These are phyloP conservation scores for Platorchestia sp. DNA, from an alignment of 1,140 invertebrate species.

Conservation along the genomic window DNA sequence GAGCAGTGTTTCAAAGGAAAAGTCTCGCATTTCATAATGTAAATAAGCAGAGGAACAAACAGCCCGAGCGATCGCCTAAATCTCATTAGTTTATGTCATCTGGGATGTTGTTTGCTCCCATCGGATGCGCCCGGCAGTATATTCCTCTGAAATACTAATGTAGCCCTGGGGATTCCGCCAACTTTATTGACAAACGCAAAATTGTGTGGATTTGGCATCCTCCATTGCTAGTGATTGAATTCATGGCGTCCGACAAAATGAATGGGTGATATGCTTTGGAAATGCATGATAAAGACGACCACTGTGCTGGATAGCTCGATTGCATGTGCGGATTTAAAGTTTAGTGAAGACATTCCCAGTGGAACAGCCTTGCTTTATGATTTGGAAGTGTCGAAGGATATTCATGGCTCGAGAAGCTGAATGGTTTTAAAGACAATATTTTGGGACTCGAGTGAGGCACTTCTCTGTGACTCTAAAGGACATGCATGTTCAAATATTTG, in stretches of 20 bases:
- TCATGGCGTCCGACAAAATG: slow-evolving; percentile 52
- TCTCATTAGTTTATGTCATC: slow-evolving; percentile 55
- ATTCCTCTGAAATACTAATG: slow-evolving; percentile 54
- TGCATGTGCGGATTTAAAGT: slow-evolving; percentile 54
- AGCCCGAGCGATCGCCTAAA: slow-evolving; percentile 46
- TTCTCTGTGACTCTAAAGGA: background rate
- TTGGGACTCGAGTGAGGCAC: background rate
- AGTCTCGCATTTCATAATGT: slow-evolving; percentile 50
- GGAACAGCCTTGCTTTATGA: slow-evolving; percentile 30
- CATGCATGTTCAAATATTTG: background rate
- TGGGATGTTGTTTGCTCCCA: slow-evolving; percentile 55
- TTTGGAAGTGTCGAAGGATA: slow-evolving; percentile 4
- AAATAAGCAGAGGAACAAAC: slow-evolving; percentile 51
- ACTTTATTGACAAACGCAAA: slow-evolving; percentile 54
- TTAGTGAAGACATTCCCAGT: slow-evolving; percentile 8
- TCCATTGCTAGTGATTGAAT: slow-evolving; percentile 53
- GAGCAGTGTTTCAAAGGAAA: background rate
- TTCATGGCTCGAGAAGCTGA: slow-evolving; percentile 39
- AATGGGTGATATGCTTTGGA: slow-evolving; percentile 54
- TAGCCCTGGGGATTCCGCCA: slow-evolving; percentile 53
- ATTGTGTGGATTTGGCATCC: slow-evolving; percentile 54
- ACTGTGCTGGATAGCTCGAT: slow-evolving; percentile 55
- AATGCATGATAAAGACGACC: slow-evolving; percentile 51
- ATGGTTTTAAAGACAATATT: slow-evolving; percentile 43
- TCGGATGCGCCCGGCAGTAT: slow-evolving; percentile 50